phyloP scores from a whole-genome alignment of 2,888 invertebrate species.

The Phaonia tiefii region DNA sequence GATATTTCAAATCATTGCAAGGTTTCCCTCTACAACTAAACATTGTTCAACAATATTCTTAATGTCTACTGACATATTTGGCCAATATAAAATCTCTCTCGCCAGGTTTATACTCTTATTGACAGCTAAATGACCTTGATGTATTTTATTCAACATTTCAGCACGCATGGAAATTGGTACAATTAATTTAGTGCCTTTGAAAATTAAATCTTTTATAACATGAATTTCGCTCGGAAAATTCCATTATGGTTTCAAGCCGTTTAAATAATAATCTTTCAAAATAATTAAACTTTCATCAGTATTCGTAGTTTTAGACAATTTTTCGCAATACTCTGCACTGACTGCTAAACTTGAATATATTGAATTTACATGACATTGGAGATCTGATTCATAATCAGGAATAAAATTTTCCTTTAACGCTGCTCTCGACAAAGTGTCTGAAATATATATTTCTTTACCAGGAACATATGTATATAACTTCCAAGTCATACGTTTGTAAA shows the following conservation, averaged over 20 bases:
- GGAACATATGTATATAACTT: conserved; percentile 22
- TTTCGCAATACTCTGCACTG: not conserved
- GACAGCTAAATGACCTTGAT: conserved; percentile 41
- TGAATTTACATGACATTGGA: conserved; percentile 20
- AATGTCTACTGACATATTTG: conserved; percentile 22
- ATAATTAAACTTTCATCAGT: not conserved
- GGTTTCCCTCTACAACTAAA: conserved; percentile 11
- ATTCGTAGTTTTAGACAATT: conserved; percentile 3
- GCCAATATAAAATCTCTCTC: conserved; percentile 39
- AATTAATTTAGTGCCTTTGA: conserved; percentile 7
- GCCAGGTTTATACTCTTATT: conserved; percentile 39
- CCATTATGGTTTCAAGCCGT: conserved; percentile 10
- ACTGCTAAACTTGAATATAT: conserved; percentile 20
- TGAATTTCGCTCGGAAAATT: conserved; percentile 10
- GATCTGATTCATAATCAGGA: conserved; percentile 35
- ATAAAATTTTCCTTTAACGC: conserved; percentile 22
- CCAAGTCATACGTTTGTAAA: conserved; percentile 36
- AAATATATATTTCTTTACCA: conserved; percentile 22
- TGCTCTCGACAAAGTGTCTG: conserved; percentile 31
- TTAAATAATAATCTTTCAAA: not conserved
- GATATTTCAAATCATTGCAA: conserved; percentile 15
- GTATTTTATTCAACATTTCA: conserved; percentile 35
- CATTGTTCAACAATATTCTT: conserved; percentile 36
- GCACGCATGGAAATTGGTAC: conserved; percentile 30
- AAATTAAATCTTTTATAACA: conserved; percentile 14